Base-by-base conservation (phyloP, 2,888 invertebrate genomes). In the Mimachlamys varia region DNA sequence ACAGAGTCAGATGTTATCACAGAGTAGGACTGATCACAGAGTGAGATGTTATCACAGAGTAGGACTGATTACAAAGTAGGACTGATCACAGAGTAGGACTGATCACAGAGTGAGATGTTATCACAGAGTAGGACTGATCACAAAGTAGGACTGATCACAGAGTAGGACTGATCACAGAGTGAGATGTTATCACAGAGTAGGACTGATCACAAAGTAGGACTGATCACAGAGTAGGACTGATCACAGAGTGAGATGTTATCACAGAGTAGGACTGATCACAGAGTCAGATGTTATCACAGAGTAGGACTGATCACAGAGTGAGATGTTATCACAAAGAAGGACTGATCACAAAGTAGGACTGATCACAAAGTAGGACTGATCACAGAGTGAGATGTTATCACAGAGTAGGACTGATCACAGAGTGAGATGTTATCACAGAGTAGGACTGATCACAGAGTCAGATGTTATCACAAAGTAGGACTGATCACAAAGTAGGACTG, bases 121-220 rank as follows among this genome's bases (percentile, higher is more conserved):
- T 22, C 62, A 62, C 62, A 3, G 62, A 22, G 62, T 62, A 62
- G 62, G 22, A n/a, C n/a, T 62, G 62, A 62, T 7, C 10, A 62
- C 62, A 22, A n/a, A n/a, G 62, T 62, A 62, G 62, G 62, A 62
- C 62, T 62, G 62, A 62, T 62, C 62, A 62, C 62, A 44, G 44
- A 44, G 44, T 44, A 44, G 76, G 76, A 76, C 33, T 76, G 76
- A 76, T 76, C 76, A 76, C 76, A 76, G 12, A 17, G 33, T 10
- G 53, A 53, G 27, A 62, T 76, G 2, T 27, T 76, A 76, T 27
- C 76, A 76, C 76, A 27, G 76, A 12, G 27, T 76, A 33, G 76
- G 76, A 76, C 33, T 76, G 27, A 76, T 76, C 76, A 76, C 76
- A 76, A 3, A 33, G 62, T 12, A 76, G 13, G 33, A 22, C 33